Conservation (phyloP, 2,797 vertebrate genomes). For the Sorex maritimensis region DNA sequence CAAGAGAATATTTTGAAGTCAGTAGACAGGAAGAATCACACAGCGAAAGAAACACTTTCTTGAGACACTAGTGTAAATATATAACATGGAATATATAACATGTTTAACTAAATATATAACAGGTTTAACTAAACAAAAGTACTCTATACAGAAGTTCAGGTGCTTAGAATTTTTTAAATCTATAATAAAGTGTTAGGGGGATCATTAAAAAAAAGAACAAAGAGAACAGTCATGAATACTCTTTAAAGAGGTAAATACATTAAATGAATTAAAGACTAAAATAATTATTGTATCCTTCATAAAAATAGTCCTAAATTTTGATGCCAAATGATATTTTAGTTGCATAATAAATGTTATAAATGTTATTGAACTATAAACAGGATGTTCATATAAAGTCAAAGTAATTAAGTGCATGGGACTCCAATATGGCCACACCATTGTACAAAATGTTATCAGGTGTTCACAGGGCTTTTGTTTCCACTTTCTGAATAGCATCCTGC, state of each 20-base stretch:
- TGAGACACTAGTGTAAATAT: not conserved
- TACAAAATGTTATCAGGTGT: not conserved
- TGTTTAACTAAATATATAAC: too few species aligned
- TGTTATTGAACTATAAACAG: not conserved
- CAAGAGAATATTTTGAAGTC: not conserved
- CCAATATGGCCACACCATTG: not conserved
- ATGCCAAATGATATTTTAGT: not conserved
- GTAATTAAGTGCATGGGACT: not conserved
- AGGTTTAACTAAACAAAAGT: not conserved
- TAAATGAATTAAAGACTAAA: slow-evolving; percentile 22
- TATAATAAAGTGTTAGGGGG: not conserved
- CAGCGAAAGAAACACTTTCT: not conserved
- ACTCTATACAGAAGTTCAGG: not conserved
- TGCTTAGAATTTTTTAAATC: not conserved
- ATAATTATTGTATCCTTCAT: not conserved
- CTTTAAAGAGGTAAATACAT: slow-evolving; percentile 20
- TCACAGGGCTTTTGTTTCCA: not conserved
- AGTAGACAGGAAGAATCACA: not conserved
- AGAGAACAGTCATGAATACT: not conserved
- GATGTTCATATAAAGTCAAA: not conserved
- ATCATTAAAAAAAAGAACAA: not conserved
- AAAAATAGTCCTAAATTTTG: slow-evolving; percentile 2
- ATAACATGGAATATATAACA: not conserved
- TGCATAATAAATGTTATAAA: not conserved
- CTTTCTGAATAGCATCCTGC: not conserved